These are phyloP conservation scores for Actenoides lindsayi DNA, from an alignment of 2,113 vertebrate species.

Conservation along the genomic window DNA sequence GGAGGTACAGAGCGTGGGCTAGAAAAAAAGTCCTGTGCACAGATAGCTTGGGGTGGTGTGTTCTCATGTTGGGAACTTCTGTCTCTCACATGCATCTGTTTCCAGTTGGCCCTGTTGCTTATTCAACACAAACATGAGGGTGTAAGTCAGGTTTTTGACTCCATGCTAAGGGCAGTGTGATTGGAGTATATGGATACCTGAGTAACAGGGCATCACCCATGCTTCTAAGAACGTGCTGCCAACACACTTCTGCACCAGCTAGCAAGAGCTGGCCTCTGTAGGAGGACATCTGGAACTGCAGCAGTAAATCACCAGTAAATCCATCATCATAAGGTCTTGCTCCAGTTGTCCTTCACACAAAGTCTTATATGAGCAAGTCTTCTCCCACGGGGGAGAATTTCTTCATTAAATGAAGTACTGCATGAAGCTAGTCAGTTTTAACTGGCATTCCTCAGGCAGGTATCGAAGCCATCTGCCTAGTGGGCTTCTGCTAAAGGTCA, in stretches of 20 bases:
- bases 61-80: not conserved
- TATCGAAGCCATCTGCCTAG: not conserved
- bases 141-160: not conserved
- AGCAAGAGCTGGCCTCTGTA: not conserved
- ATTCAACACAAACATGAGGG: not conserved
- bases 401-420: constrained; percentile 1
- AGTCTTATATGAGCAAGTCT: not conserved
- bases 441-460: not conserved
- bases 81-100: not conserved
- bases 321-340: not conserved
- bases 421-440: not conserved
- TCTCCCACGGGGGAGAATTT: not conserved
- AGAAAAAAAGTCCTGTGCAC: not conserved
- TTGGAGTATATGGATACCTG: not conserved
- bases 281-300: not conserved
- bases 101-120: not conserved
- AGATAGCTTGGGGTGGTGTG: not conserved
- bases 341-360: not conserved
- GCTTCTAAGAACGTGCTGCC: not conserved
- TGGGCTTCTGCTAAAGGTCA: not conserved
- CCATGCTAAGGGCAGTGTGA: not conserved
- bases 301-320: not conserved
- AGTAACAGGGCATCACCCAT: not conserved
- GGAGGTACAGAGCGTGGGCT: not conserved
- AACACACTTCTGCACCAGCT: not conserved